Evolutionary conservation across 23 tunicate genomes (phyloP).

Genomic region (Pegea sp.): DNA sequence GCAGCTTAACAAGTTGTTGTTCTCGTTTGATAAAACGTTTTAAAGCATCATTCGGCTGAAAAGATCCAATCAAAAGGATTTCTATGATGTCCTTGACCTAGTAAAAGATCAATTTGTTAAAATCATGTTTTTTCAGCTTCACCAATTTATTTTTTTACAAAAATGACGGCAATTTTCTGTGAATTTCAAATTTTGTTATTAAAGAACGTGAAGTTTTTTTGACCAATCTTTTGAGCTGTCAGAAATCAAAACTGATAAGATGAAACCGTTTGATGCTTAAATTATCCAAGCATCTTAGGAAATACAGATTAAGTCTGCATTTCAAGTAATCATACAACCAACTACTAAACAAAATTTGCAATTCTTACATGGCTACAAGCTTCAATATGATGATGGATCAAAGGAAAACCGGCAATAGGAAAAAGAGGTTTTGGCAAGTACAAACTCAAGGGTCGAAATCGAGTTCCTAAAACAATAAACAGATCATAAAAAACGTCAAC

Average conservation of each 20-base stretch:
- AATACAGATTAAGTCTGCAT: neutral
- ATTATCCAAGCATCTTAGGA: too few relatives aligned
- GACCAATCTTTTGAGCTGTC: too few relatives aligned
- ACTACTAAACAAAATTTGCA: neutral
- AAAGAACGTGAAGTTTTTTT: too few relatives aligned
- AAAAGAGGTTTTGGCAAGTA: constrained; percentile 96
- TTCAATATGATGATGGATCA: constrained; percentile 97
- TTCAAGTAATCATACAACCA: neutral
- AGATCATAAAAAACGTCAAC: too few relatives aligned
- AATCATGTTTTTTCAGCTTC: too few relatives aligned
- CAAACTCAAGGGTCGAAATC: constrained; percentile 94
- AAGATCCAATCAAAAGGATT: constrained; percentile 80
- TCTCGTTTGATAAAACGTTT: constrained; percentile 70
- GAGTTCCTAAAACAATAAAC: constrained; percentile 69
- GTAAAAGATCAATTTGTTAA: neutral
- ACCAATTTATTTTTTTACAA: too few relatives aligned
- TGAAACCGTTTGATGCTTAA: too few relatives aligned
- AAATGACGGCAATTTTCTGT: too few relatives aligned
- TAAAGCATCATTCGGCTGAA: constrained; percentile 80
- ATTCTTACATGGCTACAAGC: constrained; percentile 67
- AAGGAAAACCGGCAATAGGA: constrained; percentile 97
- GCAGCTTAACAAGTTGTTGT: constrained; percentile 28
- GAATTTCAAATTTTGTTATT: too few relatives aligned
- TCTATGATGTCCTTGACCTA: constrained; percentile 45
- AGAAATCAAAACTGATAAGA: too few relatives aligned